These are phyloP conservation scores for Pyrocoelia pectoralis DNA, from an alignment of 2,888 invertebrate genomes.

Conservation along the genomic window DNA sequence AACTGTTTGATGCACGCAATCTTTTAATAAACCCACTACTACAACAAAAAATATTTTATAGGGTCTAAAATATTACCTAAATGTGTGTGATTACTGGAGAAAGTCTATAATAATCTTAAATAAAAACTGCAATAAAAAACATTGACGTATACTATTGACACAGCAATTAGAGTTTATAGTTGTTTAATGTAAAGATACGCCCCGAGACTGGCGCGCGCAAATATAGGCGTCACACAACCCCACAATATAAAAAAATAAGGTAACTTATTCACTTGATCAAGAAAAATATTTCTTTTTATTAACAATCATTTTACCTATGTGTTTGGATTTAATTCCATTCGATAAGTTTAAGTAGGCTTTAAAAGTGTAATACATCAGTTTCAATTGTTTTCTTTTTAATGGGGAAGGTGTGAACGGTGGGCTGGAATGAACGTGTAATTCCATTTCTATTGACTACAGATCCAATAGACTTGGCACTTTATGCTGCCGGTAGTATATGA, in stretches of 20 bases:
- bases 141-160: slow-evolving; percentile 47
- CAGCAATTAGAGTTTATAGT: slow-evolving; percentile 51
- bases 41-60: neutral
- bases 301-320: slow-evolving; percentile 52
- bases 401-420: slow-evolving; percentile 52
- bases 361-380: slow-evolving; percentile 54
- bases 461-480: slow-evolving; percentile 47
- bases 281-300: slow-evolving; percentile 44
- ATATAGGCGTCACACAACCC: slow-evolving; percentile 43
- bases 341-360: slow-evolving; percentile 47
- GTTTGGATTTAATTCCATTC: slow-evolving; percentile 50
- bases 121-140: slow-evolving; percentile 46
- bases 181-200: slow-evolving; percentile 42
- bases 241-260: slow-evolving; percentile 39
- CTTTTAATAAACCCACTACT: too few species aligned
- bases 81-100: neutral
- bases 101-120: slow-evolving; percentile 9
- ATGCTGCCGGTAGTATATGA: slow-evolving; percentile 37
- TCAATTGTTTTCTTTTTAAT: slow-evolving; percentile 43
- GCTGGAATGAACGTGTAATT: slow-evolving; percentile 48
- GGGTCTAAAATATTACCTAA: neutral
- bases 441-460: slow-evolving; percentile 51
- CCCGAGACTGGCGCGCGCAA: slow-evolving; percentile 51
- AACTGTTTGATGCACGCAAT: too few species aligned
- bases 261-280: slow-evolving; percentile 50